A percentile compares a stretch with the other conserved stretches of the same genome.
phyloP scores from a whole-genome alignment of 2,888 invertebrate species.

The Noctuana brunneofusca region DNA sequence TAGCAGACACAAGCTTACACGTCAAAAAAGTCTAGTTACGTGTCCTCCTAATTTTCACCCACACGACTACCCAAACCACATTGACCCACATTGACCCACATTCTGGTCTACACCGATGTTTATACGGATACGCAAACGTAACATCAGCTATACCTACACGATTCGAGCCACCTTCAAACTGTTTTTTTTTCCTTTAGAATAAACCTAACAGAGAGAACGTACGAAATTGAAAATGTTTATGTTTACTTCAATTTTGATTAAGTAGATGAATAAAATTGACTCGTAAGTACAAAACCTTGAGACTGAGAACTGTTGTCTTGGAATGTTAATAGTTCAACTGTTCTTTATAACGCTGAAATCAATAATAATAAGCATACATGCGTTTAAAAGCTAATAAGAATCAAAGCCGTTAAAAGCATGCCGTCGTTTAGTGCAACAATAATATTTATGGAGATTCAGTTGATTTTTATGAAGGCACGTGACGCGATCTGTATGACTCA shows the following conservation, averaged over 20 bases:
- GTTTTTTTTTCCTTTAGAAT: neutral
- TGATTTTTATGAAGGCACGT: neutral
- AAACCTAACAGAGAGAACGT: neutral
- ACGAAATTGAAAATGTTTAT: neutral
- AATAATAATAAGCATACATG: too few species aligned
- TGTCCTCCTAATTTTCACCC: neutral
- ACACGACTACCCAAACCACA: neutral
- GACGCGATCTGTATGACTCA: conserved; percentile 6
- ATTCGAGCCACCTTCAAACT: neutral
- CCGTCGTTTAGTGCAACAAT: conserved; percentile 2
- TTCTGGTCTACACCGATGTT: neutral
- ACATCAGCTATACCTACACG: too few species aligned
- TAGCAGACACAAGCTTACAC: neutral
- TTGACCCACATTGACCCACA: neutral
- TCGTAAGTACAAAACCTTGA: neutral
- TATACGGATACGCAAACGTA: neutral
- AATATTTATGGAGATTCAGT: neutral
- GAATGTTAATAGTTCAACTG: too few species aligned
- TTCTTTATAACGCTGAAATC: too few species aligned
- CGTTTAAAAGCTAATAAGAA: neutral
- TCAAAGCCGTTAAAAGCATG: neutral
- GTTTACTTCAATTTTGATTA: neutral
- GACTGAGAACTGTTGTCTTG: neutral
- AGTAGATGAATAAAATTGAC: neutral
- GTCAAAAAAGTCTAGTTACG: neutral